Evolutionary conservation across 1,140 invertebrate genomes (phyloP), one percentile per base, ranked within the genome.

Genomic region (Phortica variegata): DNA sequence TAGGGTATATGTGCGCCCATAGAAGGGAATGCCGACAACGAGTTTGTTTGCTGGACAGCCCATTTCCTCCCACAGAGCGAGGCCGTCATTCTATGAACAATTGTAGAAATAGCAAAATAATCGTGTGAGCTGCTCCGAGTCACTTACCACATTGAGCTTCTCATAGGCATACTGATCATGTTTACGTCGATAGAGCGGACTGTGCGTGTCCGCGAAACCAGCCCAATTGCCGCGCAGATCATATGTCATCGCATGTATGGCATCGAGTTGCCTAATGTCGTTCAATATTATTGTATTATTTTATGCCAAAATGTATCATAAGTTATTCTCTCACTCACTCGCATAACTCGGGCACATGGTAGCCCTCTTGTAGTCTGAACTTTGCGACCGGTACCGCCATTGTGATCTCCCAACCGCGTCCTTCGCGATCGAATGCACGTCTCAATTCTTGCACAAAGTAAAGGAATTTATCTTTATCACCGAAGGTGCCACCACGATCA

Each of bases 151-250:
- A 71, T 93, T 94, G 12, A 93, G 81, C 71, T 86, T 89, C 70
- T 91, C 89, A 63, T 93, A 93, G 21, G 88, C 88, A 79, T 87
- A 93, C 68, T 92, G 88, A 75, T 93, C 90, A 56, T 89, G 86
- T 0, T 89, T 88, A 47, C 91, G 77, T 66, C 85, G 87, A 61
- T 91, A 92, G 0, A 93, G 79, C 3, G 90, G 88, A 61, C 89
- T 91, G 63, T 93, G 90, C 0, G 88, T 85, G 63, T 93, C 91
- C 1, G 92, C 91, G 58, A 90, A 90, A 31, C 89, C 89, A 5
- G 89, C 91, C 92, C 92, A 95, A 60, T 93, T 92, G 18, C 93
- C 93, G 54, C 92, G 81, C 13, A 95, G 79, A 78, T 95, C 93
- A 69, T 96, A 96, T 0, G 90, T 83, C 91, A 94, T 94, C 9